A percentile compares a stretch with the other conserved stretches of the same genome.
phyloP scores from a whole-genome alignment of 2,888 invertebrate species.

The Acleris laterana region DNA sequence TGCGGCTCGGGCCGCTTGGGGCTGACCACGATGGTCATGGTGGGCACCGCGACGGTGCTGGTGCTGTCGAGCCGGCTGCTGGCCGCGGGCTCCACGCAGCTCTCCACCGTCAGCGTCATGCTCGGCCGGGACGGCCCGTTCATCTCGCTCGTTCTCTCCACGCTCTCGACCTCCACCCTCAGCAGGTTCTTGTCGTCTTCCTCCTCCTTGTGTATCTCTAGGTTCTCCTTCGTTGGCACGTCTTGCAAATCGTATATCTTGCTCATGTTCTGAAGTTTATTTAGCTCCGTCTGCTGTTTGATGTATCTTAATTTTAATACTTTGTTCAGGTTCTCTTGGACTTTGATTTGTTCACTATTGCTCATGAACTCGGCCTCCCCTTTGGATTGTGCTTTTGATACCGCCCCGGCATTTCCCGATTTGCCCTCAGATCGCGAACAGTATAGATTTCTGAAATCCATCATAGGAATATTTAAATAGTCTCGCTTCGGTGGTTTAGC shows the following conservation, averaged over 20 bases:
- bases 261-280: constrained; percentile 53
- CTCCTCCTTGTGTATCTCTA: constrained; percentile 15
- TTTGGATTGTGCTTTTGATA: constrained; percentile 13
- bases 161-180: constrained; percentile 58
- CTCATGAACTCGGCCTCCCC: background rate
- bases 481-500: constrained; percentile 33
- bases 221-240: constrained; percentile 33
- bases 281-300: constrained; percentile 50
- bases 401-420: constrained; percentile 11
- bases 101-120: constrained; percentile 57
- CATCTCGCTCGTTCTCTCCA: constrained; percentile 48
- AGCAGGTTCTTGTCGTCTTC: constrained; percentile 47
- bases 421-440: constrained; percentile 42
- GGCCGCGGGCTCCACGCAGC: constrained; percentile 47
- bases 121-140: constrained; percentile 45
- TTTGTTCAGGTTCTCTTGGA: constrained; percentile 27
- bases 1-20: constrained; percentile 47
- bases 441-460: constrained; percentile 71
- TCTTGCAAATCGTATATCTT: constrained; percentile 54
- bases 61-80: background rate
- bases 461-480: constrained; percentile 66
- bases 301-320: constrained; percentile 40
- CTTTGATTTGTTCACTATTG: constrained; percentile 32
- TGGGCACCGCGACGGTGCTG: background rate
- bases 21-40: constrained; percentile 61